phyloP scores from a whole-genome alignment of 2,797 vertebrate genomes.

The Antennarius maculatus region DNA sequence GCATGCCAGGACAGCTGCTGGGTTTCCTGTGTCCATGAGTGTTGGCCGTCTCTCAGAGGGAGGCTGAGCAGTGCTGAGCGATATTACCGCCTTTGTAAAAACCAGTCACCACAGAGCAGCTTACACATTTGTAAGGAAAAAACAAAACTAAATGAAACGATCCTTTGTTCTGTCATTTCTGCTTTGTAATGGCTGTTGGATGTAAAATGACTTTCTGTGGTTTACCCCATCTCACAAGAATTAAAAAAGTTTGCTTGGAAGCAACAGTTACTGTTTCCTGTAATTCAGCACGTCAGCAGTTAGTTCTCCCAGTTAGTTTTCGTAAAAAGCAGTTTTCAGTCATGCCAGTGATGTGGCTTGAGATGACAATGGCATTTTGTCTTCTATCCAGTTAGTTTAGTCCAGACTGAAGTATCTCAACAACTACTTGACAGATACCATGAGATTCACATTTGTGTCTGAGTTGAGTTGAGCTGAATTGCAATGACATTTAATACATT shows the following conservation, averaged over 20 bases:
- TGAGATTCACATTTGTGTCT: constrained; percentile 10
- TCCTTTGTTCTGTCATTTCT: constrained; percentile 38
- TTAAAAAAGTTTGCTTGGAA: constrained; percentile 32
- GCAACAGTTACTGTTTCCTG: constrained; percentile 11
- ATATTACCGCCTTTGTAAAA: constrained; percentile 48
- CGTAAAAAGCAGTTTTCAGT: constrained; percentile 1
- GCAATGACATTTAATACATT: too few relatives aligned
- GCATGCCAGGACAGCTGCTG: constrained; percentile 69
- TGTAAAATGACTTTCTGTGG: constrained; percentile 20
- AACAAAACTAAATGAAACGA: constrained; percentile 8
- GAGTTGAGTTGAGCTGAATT: not conserved
- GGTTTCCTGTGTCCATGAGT: constrained; percentile 71
- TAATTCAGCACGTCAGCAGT: constrained; percentile 32
- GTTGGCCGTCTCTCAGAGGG: constrained; percentile 51
- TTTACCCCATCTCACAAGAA: constrained; percentile 41
- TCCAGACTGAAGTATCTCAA: not conserved
- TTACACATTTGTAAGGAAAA: constrained; percentile 22
- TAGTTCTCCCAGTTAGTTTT: constrained; percentile 13
- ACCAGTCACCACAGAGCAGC: constrained; percentile 8
- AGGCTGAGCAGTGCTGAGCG: constrained; percentile 41
- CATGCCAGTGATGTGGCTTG: not conserved
- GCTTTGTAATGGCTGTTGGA: constrained; percentile 9
- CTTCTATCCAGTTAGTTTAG: not conserved
- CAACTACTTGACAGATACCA: constrained; percentile 3
- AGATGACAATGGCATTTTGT: not conserved